Conservation (phyloP, 2,113 vertebrate species). For the Megalops atlanticus region DNA sequence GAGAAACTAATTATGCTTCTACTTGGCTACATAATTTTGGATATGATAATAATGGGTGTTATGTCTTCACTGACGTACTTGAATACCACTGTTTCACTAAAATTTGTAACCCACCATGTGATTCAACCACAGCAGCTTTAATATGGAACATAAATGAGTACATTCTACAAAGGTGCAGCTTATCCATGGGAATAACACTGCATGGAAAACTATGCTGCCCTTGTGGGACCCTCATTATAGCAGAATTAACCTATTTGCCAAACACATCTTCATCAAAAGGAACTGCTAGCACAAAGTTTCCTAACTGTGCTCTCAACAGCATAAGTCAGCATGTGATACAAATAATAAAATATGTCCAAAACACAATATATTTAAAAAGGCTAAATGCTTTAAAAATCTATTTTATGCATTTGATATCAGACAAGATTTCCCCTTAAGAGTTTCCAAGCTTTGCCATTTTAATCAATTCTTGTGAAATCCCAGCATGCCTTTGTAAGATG, state of each 20-base stretch:
- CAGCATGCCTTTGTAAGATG: constrained; percentile 25
- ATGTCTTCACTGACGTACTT: not conserved
- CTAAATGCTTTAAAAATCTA: not conserved
- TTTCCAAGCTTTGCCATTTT: not conserved
- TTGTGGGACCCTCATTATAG: not conserved
- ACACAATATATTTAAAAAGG: not conserved
- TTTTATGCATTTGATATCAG: not conserved
- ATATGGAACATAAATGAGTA: too few relatives aligned
- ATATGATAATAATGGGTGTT: not conserved
- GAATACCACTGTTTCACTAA: not conserved
- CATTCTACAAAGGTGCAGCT: not conserved
- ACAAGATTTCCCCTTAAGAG: not conserved
- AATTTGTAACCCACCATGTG: not conserved
- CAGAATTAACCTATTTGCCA: not conserved
- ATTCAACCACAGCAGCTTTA: too few relatives aligned
- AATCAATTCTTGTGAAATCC: not conserved
- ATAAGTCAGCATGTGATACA: not conserved
- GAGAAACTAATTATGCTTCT: not conserved
- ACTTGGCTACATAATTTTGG: constrained; percentile 1
- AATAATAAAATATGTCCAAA: not conserved
- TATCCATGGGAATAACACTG: not conserved
- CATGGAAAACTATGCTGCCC: not conserved
- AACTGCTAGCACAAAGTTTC: too few relatives aligned
- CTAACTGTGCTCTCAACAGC: not conserved
- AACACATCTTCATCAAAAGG: not conserved